Evolutionary conservation across 2,888 invertebrate species (phyloP).

Genomic region (Pristionchus entomophagus): DNA sequence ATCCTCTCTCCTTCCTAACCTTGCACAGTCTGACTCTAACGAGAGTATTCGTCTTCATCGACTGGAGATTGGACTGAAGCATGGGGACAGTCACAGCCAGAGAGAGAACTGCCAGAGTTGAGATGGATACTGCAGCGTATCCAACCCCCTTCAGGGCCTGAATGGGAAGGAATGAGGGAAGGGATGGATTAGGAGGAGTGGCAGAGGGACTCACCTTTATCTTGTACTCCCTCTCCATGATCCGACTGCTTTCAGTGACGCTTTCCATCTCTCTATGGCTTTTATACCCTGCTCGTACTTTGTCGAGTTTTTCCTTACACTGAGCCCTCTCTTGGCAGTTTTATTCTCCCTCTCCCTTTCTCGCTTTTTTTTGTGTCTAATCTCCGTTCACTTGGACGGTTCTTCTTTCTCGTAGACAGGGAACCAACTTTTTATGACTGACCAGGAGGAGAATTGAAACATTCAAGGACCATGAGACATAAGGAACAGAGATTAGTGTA

Average conservation of each 20-base stretch:
- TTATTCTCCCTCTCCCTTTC: not conserved
- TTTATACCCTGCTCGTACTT: conserved; percentile 22
- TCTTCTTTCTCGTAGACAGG: not conserved
- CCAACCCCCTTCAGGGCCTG: conserved; percentile 31
- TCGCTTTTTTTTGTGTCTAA: not conserved
- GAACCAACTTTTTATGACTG: conserved; percentile 17
- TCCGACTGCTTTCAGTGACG: not conserved
- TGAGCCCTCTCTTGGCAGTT: conserved; percentile 37
- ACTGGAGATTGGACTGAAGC: not conserved
- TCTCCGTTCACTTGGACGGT: not conserved
- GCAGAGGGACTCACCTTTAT: not conserved
- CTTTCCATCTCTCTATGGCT: not conserved
- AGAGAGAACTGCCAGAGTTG: conserved; percentile 16
- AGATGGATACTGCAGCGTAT: not conserved
- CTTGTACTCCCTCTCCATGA: conserved; percentile 19
- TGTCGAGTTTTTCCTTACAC: conserved; percentile 38
- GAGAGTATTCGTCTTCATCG: conserved; percentile 1
- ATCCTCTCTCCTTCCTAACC: too few species aligned
- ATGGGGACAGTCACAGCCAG: not conserved
- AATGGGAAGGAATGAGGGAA: too few species aligned
- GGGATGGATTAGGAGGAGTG: not conserved
- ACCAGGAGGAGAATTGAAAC: not conserved
- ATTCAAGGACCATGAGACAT: not conserved
- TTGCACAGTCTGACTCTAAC: conserved; percentile 21
- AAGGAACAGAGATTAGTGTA: not conserved